Base-by-base conservation (phyloP, 2,888 invertebrate species). In the Noctua comes region DNA sequence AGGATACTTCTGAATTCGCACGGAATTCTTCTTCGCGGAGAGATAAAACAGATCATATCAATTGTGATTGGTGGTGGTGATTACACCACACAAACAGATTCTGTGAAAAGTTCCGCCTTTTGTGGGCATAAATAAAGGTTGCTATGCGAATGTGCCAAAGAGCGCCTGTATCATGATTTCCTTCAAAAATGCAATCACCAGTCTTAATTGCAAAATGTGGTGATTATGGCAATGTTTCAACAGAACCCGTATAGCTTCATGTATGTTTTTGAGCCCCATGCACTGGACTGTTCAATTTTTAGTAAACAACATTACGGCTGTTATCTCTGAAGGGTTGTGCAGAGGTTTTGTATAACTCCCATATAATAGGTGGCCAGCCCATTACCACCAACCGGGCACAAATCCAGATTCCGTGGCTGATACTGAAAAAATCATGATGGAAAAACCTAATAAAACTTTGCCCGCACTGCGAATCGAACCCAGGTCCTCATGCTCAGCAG, bases 31-130 rank as follows among this genome's bases (percentile, higher is more conserved):
- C 3, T 40, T 27, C 18, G 13, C 16, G 1, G 18, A 4, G 24
- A 62, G 27, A 48, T 36, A 27, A 40, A 66, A n/a, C n/a, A n/a
- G 27, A 65, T n/a, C 18, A 43, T 74, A 46, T 75, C 8, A 66
- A 27, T 66, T 59, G 27, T 59, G 16, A 59, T 59, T 27, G 11
- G 10, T 43, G 43, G 43, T 11, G 43, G 10, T 43, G 43, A 43
- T 43, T 43, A 43, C 10, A 59, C 7, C 8, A 31, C 8, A 59
- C 24, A n/a, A 77, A 48, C 18, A 18, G 36, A 66, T 66, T 66
- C 13, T 48, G 18, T 3, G 0, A n/a, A 40, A 64, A 51, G 5
- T 5, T 62, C 27, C n/a, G 71, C 72, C 1, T 18, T 73, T 3
- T 43, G 27, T 27, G 27, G 18, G 4, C 24, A 48, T 62, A 11